Conservation (phyloP, 2,797 vertebrate species). For the Vipera latastei region DNA sequence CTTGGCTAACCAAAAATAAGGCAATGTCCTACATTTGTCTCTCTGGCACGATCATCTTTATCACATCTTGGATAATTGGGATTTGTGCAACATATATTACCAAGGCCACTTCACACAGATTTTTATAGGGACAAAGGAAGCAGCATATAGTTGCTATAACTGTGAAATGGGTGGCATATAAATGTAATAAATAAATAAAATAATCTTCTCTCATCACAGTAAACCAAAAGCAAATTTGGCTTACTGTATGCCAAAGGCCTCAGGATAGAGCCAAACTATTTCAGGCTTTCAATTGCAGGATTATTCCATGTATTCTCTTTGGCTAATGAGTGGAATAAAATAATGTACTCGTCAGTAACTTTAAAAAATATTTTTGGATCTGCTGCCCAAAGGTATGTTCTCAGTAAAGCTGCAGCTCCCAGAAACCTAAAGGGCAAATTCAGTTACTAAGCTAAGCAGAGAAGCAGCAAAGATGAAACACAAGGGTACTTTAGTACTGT, state of each 20-base stretch:
- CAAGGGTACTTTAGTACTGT: no score
- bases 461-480: no score
- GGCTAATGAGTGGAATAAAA: constrained; percentile 8
- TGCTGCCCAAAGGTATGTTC: no score
- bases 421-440: no score
- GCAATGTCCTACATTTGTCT: neutral
- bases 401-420: no score
- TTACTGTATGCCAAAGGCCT: no score
- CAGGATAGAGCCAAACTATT: neutral
- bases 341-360: neutral
- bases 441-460: no score
- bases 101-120: neutral
- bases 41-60: neutral
- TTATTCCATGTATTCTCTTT: neutral
- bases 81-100: neutral
- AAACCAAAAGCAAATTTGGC: neutral
- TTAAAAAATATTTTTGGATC: no score
- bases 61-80: neutral
- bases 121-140: neutral
- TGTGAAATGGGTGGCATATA: no score
- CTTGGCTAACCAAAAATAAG: neutral
- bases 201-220: neutral
- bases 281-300: neutral
- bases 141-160: no score
- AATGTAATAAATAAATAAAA: no score